Evolutionary conservation across 2,888 invertebrate genomes (phyloP).

Genomic region (Nudaria mundana): DNA sequence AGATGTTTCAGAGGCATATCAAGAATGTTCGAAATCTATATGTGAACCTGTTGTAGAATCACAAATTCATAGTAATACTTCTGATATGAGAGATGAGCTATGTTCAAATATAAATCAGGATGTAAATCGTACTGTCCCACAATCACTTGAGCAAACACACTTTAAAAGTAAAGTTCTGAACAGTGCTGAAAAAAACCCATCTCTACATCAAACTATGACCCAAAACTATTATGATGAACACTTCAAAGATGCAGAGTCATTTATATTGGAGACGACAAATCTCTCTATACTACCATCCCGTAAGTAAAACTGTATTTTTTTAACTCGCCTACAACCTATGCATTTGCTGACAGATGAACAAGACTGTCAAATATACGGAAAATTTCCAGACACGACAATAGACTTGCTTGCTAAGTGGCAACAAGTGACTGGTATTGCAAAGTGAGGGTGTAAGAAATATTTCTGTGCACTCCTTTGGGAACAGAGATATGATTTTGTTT

Average conservation of each 20-base stretch:
- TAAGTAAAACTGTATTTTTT: constrained; percentile 41
- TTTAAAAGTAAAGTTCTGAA: constrained; percentile 36
- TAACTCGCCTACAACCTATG: background rate
- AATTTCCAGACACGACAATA: no score
- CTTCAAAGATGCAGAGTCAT: constrained; percentile 90
- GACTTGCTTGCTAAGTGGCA: no score
- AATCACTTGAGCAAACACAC: constrained; percentile 28
- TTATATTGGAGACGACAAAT: constrained; percentile 85
- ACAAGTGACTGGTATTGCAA: no score
- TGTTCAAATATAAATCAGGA: constrained; percentile 48
- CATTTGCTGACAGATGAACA: no score
- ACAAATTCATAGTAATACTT: constrained; percentile 15
- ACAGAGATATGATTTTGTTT: no score
- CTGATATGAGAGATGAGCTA: constrained; percentile 31
- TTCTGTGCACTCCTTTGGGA: no score
- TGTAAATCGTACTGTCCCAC: constrained; percentile 37
- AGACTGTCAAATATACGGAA: no score
- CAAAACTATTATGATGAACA: constrained; percentile 82
- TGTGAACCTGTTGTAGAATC: constrained; percentile 23
- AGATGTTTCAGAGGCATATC: constrained; percentile 38
- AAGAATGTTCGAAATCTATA: constrained; percentile 32
- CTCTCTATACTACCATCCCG: constrained; percentile 65
- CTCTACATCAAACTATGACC: constrained; percentile 44
- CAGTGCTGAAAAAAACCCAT: constrained; percentile 41
- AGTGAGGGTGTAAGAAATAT: no score